Percentiles rank a stretch among this genome's conserved stretches.
Evolutionary conservation across 2,113 vertebrate genomes (phyloP).

Genomic region (Urocolius indicus): DNA sequence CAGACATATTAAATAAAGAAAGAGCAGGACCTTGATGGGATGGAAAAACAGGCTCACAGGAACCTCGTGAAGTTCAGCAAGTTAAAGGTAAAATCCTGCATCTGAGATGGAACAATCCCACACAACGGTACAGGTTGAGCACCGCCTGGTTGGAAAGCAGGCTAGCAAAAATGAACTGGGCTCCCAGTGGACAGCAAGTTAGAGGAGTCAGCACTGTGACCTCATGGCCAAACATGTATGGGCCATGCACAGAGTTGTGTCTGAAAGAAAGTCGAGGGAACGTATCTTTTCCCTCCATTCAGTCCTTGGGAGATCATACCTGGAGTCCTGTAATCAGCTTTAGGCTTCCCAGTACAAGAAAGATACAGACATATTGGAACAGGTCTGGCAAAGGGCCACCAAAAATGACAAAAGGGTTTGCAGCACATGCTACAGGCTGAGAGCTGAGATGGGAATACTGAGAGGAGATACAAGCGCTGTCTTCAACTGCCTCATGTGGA

Average conservation of each 20-base stretch:
- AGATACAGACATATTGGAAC: neutral
- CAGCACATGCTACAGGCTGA: neutral
- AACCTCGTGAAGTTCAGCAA: neutral
- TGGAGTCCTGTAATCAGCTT: neutral
- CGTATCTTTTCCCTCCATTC: neutral
- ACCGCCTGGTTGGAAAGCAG: neutral
- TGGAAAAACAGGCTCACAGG: neutral
- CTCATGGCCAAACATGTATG: neutral
- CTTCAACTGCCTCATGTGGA: neutral
- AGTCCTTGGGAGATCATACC: neutral
- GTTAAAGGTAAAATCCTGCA: neutral
- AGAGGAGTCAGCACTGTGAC: neutral
- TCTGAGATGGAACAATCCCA: neutral
- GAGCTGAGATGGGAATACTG: neutral
- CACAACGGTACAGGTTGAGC: neutral
- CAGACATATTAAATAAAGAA: neutral
- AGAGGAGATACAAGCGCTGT: neutral
- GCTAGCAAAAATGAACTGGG: neutral
- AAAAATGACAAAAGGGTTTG: neutral
- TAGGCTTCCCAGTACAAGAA: neutral
- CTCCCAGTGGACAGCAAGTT: neutral
- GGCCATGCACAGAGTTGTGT: rapidly evolving
- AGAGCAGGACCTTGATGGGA: neutral
- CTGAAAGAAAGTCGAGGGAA: rapidly evolving
- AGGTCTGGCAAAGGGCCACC: neutral